Conservation (phyloP, 2,888 invertebrate genomes). For the Melieria picta region DNA sequence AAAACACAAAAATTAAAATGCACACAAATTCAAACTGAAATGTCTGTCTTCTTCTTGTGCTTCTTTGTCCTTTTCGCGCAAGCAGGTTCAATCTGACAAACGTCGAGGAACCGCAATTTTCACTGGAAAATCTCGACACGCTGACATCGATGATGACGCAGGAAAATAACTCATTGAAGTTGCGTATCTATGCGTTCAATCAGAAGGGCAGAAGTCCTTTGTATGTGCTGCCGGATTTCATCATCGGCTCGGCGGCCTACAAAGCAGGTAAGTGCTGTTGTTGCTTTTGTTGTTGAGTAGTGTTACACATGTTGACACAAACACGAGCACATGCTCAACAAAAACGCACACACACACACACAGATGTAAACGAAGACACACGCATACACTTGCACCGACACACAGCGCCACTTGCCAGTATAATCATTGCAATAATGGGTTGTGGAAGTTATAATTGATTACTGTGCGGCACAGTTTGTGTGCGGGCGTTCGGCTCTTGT, state of each 20-base stretch:
- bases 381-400: slow-evolving; percentile 33
- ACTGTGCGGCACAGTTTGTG: slow-evolving; percentile 24
- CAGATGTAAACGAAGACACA: slow-evolving; percentile 12
- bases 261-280: slow-evolving; percentile 68
- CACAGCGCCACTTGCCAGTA: background rate
- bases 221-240: slow-evolving; percentile 78
- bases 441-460: slow-evolving; percentile 45
- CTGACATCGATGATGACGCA: slow-evolving; percentile 81
- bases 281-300: background rate
- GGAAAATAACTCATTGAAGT: slow-evolving; percentile 82
- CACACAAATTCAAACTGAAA: slow-evolving; percentile 2
- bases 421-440: slow-evolving; percentile 34
- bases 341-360: background rate
- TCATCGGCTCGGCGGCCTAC: slow-evolving; percentile 79
- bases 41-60: slow-evolving; percentile 35
- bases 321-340: slow-evolving; percentile 1
- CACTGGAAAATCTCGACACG: slow-evolving; percentile 72
- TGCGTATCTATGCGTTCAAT: slow-evolving; percentile 82
- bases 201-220: slow-evolving; percentile 82
- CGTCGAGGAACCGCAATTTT: slow-evolving; percentile 64
- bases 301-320: slow-evolving; percentile 24
- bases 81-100: slow-evolving; percentile 65
- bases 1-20: slow-evolving; percentile 23
- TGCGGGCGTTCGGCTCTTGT: too few species aligned
- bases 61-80: too few species aligned